Evolutionary conservation across 1,140 invertebrate genomes (phyloP), one percentile per base, ranked within the genome.

Genomic region (Drosophila ohnishii): DNA sequence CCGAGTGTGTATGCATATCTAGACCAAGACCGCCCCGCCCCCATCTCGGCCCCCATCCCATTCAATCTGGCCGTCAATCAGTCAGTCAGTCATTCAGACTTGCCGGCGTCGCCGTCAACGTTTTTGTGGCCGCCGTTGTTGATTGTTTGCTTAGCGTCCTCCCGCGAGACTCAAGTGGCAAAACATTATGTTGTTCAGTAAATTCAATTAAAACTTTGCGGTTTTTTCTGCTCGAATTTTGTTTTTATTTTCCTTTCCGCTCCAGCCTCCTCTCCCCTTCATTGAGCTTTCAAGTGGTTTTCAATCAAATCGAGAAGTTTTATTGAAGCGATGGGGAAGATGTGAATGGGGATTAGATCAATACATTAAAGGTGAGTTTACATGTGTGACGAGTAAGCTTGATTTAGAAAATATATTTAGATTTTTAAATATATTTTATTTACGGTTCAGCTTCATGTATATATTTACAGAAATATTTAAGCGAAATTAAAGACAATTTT

Each of bases 131-230:
- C 34, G 65, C 55, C 37, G 57, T 62, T 55, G 69, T 57, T 39
- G 70, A 56, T 80, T 85, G 79, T 88, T 88, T 87, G 83, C 81
- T 87, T 83, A 87, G 83, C 83, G 83, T 86, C 82, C 75, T 77
- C 74, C 83, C 83, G 80, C 84, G 83, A 87, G 84, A 80, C 67
- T 87, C 83, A 83, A 87, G 84, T 87, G 83, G 75, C 84, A 87
- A 88, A 87, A 87, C 84, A 87, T 87, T 83, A 83, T 87, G 82
- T 88, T 80, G 83, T 88, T 83, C 79, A 83, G 83, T 73, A 88
- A 87, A 87, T 87, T 87, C 83, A 87, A 87, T 87, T 87, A 87
- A 87, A 87, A 87, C 83, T 87, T 87, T 87, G 83, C 83, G 83
- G 83, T 82, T 86, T 86, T 85, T 85, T 78, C 72, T 85, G 80